A percentile compares a stretch with the other conserved stretches of the same genome.
Conservation (phyloP, 2,888 invertebrate species). For the Drosophila austrosaltans region DNA sequence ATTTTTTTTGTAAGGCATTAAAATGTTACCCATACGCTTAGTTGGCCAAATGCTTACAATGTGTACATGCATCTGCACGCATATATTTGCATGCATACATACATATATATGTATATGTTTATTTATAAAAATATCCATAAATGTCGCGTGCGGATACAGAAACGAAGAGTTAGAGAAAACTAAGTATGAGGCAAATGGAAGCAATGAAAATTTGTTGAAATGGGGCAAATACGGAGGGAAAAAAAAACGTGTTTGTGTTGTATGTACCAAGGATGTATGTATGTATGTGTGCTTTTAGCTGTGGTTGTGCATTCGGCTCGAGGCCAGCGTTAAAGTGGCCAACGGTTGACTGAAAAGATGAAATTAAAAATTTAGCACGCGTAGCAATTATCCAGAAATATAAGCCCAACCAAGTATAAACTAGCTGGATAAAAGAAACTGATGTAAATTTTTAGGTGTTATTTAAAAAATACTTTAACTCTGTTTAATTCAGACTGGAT, state of each 20-base stretch:
- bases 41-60: conserved; percentile 56
- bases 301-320: neutral
- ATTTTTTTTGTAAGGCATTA: neutral
- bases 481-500: neutral
- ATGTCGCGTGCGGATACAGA: conserved; percentile 61
- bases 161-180: conserved; percentile 8
- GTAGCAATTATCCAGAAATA: conserved; percentile 29
- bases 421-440: neutral
- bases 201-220: conserved; percentile 41
- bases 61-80: neutral
- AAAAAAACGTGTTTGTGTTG: conserved; percentile 12
- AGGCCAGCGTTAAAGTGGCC: conserved; percentile 28
- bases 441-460: neutral
- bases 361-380: conserved; percentile 54
- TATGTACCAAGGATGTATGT: neutral
- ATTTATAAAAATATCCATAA: conserved; percentile 69
- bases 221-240: conserved; percentile 18
- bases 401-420: neutral
- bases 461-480: too few species aligned
- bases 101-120: conserved; percentile 33
- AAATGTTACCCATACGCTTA: conserved; percentile 61
- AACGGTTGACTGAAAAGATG: conserved; percentile 31
- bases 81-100: neutral
- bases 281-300: neutral
- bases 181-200: conserved; percentile 25